phyloP scores from a whole-genome alignment of 2,113 vertebrate genomes.

The Herpetotheres cachinnans region DNA sequence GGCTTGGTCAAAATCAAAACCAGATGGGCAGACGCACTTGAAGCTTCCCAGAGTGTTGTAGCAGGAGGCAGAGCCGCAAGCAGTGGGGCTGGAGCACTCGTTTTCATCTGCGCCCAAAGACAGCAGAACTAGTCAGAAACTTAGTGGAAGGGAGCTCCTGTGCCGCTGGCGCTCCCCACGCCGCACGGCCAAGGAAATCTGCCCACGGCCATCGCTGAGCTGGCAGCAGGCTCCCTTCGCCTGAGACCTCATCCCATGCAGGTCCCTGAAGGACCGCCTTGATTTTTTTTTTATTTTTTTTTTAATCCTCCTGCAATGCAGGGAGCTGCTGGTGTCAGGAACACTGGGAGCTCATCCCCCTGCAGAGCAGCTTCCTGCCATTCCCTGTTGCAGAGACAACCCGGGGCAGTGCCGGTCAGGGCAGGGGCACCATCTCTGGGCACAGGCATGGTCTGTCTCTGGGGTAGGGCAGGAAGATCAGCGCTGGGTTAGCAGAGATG shows the following conservation, averaged over 20 bases:
- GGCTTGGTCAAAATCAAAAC: constrained; percentile 86
- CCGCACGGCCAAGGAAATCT: not conserved
- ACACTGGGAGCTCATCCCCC: not conserved
- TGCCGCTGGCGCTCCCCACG: not conserved
- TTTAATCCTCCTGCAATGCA: not conserved
- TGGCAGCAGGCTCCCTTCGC: not conserved
- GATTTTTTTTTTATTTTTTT: not conserved
- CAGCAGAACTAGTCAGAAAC: not conserved
- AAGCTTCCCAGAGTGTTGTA: constrained; percentile 94
- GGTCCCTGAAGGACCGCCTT: not conserved
- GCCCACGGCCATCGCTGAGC: not conserved
- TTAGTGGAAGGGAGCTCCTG: not conserved
- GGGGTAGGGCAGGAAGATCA: not conserved
- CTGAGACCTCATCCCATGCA: too few relatives aligned
- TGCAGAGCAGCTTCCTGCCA: not conserved
- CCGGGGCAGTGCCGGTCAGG: not conserved
- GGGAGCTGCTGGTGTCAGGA: not conserved
- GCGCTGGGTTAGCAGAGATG: not conserved
- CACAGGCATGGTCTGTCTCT: not conserved
- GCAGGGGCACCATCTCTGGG: not conserved
- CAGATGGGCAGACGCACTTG: constrained; percentile 91
- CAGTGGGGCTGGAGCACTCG: constrained; percentile 79
- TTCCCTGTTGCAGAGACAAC: not conserved
- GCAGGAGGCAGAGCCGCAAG: constrained; percentile 90
- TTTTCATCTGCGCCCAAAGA: constrained; percentile 82